Base-by-base conservation (phyloP, 2,797 vertebrate genomes). In the Zonotrichia albicollis region DNA sequence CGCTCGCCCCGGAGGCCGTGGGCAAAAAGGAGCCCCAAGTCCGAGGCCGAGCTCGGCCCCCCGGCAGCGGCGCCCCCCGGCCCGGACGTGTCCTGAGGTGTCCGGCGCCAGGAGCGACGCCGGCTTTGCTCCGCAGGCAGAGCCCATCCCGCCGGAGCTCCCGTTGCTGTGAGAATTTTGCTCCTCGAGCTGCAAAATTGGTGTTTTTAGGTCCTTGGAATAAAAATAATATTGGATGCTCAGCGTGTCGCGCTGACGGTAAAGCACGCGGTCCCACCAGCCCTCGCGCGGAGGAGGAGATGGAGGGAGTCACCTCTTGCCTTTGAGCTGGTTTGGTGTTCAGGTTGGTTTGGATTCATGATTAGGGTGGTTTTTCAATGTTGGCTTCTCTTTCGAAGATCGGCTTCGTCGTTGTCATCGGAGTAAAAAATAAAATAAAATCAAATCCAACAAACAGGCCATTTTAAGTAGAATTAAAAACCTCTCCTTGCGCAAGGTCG, bases 391-490 rank as follows among this genome's bases (percentile, higher is more conserved):
- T 70, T 36, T 75, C 4, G 11, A 89, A 89, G 89, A 79, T 89
- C 75, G 4, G 89, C 94, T 96, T 96, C 73, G 30, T 96, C 83
- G 45, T 96, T 87, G 91, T 94, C 84, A 43, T 97, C 48, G 4
- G 85, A 93, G 80, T 93, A 93, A 86, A 94, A 96, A 97, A 79
- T 53, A 97, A 98, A 98, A 90, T 60, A 13, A 89, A 93, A 87
- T 82, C 94, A 96, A 98, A 97, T 96, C 97, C 97, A 98, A 98
- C 98, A 98, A 96, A 95, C 98, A 98, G 97, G 98, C 97, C 94
- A 89, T 98, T 94, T 98, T 96, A 98, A 98, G 98, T 96, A 97
- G 97, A 98, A 98, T 98, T 97, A 98, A 97, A 98, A 98, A 96
- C 97, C 97, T 98, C 97, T 98, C 97, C 97, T 97, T 68, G 97